Conservation (phyloP, 2,797 vertebrate genomes). For the Rallus crepitans region DNA sequence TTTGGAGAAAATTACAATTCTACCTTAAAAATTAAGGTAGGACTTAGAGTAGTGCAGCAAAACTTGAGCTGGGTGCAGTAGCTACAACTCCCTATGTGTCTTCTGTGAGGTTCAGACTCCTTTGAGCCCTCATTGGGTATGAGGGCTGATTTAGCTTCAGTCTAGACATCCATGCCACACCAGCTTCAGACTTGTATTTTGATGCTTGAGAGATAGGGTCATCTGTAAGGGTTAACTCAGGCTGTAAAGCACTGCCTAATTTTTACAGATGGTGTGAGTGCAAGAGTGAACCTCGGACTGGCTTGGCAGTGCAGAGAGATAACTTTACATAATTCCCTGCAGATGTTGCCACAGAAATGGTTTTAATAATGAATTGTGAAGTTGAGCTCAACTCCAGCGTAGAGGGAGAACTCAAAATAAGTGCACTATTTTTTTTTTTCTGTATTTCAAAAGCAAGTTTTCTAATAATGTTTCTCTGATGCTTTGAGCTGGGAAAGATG, state of each 20-base stretch:
- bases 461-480: neutral
- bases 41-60: neutral
- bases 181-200: neutral
- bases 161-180: neutral
- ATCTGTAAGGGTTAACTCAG: slow-evolving; percentile 59
- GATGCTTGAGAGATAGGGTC: neutral
- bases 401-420: slow-evolving; percentile 44
- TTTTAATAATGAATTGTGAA: slow-evolving; percentile 71
- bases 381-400: slow-evolving; percentile 17
- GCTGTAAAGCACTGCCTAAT: slow-evolving; percentile 24
- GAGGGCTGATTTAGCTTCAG: neutral
- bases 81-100: neutral
- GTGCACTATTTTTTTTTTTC: slow-evolving; percentile 53
- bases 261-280: slow-evolving; percentile 67
- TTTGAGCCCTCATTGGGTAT: neutral
- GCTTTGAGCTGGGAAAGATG: neutral
- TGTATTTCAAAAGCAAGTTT: slow-evolving; percentile 40
- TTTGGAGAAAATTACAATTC: neutral
- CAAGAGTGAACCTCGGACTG: slow-evolving; percentile 48
- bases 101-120: neutral
- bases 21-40: neutral
- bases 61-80: neutral
- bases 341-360: slow-evolving; percentile 69
- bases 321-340: slow-evolving; percentile 72
- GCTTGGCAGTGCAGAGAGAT: slow-evolving; percentile 62